A percentile compares a stretch with the other conserved stretches of the same genome.
Evolutionary conservation across 2,113 vertebrate species (phyloP).

Genomic region (Anolis sagrei): DNA sequence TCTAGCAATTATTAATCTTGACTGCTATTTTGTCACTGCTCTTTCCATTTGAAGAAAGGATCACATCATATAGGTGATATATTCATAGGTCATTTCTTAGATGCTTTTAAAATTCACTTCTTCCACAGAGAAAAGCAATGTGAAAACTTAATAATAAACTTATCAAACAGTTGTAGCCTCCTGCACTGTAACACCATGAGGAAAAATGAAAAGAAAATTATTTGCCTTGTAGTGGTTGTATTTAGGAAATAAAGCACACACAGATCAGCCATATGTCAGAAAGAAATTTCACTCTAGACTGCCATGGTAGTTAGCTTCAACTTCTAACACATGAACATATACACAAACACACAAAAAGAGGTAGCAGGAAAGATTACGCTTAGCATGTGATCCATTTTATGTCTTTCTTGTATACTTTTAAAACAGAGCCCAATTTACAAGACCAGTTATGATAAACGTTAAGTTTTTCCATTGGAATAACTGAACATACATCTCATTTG

Average conservation of each 20-base stretch:
- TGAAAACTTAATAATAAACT: background rate
- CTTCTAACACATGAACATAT: too few species aligned
- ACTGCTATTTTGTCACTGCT: background rate
- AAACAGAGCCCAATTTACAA: background rate
- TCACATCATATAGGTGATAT: background rate
- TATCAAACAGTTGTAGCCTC: background rate
- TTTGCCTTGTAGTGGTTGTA: background rate
- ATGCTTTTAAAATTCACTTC: background rate
- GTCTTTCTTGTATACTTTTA: background rate
- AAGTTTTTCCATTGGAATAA: background rate
- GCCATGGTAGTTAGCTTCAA: background rate
- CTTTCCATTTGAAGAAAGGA: background rate
- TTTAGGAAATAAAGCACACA: background rate
- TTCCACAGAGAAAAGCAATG: background rate
- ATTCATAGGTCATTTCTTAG: background rate
- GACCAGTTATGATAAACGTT: background rate
- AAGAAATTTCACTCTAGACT: background rate
- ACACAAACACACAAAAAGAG: background rate
- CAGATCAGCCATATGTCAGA: background rate
- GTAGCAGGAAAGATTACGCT: background rate
- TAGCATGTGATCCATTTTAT: background rate
- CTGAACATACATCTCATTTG: background rate
- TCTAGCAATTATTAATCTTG: background rate
- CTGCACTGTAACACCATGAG: background rate
- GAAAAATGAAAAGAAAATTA: background rate